phyloP scores from a whole-genome alignment of 2,888 invertebrate species.

The Hirtodrosophila cameraria region DNA sequence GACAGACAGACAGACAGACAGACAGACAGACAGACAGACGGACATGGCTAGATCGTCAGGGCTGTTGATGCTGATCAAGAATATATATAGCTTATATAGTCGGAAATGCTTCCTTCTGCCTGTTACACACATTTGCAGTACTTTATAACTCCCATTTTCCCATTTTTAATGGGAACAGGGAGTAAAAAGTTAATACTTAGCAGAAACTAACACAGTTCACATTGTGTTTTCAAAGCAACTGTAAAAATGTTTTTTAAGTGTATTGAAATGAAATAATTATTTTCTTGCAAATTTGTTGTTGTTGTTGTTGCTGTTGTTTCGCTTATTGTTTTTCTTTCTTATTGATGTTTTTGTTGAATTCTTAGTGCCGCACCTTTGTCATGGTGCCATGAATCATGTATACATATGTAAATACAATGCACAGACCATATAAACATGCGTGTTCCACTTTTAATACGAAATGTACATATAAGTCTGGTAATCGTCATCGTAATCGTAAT shows the following conservation, averaged over 20 bases:
- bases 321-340: conserved; percentile 9
- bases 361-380: conserved; percentile 67
- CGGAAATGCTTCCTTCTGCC: no score
- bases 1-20: no score
- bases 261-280: conserved; percentile 16
- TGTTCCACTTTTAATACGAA: conserved; percentile 70
- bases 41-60: no score
- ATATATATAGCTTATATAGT: no score
- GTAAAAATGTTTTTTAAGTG: conserved; percentile 16
- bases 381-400: conserved; percentile 67
- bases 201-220: no score
- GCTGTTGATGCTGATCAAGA: no score
- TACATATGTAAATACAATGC: conserved; percentile 51
- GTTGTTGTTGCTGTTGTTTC: conserved; percentile 31
- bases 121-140: no score
- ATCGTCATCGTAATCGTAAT: conserved; percentile 30
- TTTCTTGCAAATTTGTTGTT: conserved; percentile 26
- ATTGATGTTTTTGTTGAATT: conserved; percentile 30
- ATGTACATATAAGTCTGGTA: conserved; percentile 36
- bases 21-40: no score
- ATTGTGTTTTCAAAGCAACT: background rate
- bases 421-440: conserved; percentile 54
- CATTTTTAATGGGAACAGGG: no score
- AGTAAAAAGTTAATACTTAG: no score
- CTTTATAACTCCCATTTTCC: no score